A percentile compares a stretch with the other conserved stretches of the same genome.
Conservation (phyloP, 2,888 invertebrate genomes). For the Alloscopus bannaensis region DNA sequence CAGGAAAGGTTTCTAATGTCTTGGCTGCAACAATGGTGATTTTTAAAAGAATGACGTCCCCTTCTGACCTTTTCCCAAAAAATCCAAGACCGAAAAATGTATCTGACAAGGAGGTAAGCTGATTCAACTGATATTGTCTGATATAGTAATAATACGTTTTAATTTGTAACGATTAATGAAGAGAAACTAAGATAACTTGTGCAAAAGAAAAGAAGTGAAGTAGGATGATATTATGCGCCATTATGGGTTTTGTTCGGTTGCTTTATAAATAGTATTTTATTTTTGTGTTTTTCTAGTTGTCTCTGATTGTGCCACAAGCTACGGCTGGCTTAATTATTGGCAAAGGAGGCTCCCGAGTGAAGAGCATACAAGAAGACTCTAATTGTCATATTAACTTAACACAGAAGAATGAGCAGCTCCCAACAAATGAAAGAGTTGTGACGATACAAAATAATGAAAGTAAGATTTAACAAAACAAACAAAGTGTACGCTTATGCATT, state of each 20-base stretch:
- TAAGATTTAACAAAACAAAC: constrained; percentile 38
- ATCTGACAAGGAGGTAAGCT: constrained; percentile 71
- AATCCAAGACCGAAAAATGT: constrained; percentile 72
- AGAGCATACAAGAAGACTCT: constrained; percentile 72
- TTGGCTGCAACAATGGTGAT: constrained; percentile 72
- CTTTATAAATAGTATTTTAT: constrained; percentile 5
- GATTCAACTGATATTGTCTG: constrained; percentile 6
- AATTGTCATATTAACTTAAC: constrained; percentile 73
- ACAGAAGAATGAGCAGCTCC: constrained; percentile 72
- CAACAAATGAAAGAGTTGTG: constrained; percentile 72
- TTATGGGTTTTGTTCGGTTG: not conserved
- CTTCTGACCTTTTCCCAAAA: constrained; percentile 72
- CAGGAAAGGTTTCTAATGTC: constrained; percentile 71
- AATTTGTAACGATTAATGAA: no score
- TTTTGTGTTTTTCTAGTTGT: constrained; percentile 62
- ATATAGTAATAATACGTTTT: no score
- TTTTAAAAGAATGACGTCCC: constrained; percentile 73
- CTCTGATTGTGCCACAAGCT: constrained; percentile 72
- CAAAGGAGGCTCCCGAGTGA: constrained; percentile 72
- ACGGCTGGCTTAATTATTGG: constrained; percentile 73
- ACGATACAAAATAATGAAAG: constrained; percentile 73
- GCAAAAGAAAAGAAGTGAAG: no score
- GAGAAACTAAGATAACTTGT: no score
- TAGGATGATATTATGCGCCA: not conserved
- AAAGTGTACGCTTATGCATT: no score